These are phyloP conservation scores for Prionailurus viverrinus DNA, from an alignment of 2,113 vertebrate species.

Conservation along the genomic window DNA sequence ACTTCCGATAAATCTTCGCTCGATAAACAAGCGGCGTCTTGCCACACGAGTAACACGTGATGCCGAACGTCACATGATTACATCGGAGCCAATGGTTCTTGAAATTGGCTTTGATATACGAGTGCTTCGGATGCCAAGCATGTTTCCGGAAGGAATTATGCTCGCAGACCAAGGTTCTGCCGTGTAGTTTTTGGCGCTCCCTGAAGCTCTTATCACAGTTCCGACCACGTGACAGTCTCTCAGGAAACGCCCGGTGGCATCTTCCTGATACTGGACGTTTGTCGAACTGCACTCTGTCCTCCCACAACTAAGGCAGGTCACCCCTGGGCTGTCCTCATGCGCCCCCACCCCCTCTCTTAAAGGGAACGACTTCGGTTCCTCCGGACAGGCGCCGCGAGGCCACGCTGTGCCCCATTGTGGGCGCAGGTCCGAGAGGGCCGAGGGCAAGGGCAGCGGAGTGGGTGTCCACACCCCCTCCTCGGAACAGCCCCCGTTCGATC, in stretches of 20 bases:
- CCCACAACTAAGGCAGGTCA: fast-evolving
- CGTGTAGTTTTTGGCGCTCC: not conserved
- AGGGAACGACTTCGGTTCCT: not conserved
- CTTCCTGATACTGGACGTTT: not conserved
- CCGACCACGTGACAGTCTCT: not conserved
- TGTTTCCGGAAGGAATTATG: no score
- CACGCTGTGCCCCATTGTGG: not conserved
- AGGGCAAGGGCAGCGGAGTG: not conserved
- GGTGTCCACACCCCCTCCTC: not conserved
- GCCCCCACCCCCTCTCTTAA: not conserved
- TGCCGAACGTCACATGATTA: no score
- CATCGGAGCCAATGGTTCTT: no score
- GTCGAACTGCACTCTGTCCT: fast-evolving
- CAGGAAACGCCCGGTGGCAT: fast-evolving
- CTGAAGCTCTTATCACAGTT: not conserved
- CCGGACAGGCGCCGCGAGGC: not conserved
- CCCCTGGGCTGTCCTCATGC: not conserved
- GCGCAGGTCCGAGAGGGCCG: not conserved
- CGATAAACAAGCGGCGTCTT: no score
- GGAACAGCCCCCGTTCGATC: not conserved
- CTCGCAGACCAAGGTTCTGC: no score
- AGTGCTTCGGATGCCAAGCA: no score
- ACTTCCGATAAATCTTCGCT: no score
- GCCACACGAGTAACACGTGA: no score
- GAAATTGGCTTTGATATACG: no score